Evolutionary conservation across 2,888 invertebrate species (phyloP).

Genomic region (Yponomeuta malinellus): DNA sequence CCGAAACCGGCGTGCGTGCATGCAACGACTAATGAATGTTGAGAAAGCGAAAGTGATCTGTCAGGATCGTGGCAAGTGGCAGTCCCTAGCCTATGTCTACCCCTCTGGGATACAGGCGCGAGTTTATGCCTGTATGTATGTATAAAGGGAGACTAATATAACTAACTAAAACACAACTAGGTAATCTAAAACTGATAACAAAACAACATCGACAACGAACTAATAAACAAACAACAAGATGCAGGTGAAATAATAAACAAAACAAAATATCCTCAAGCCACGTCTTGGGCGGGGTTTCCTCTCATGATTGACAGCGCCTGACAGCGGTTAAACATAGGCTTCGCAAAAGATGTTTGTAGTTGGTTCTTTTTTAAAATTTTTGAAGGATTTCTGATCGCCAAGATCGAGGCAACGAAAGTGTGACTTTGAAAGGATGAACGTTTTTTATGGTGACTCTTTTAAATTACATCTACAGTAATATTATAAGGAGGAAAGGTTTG

Average conservation of each 20-base stretch:
- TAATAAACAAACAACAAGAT: slow-evolving; percentile 19
- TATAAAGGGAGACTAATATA: too few relatives aligned
- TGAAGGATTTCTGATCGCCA: background rate
- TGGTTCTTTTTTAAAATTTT: background rate
- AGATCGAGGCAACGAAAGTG: background rate
- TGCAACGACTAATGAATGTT: too few relatives aligned
- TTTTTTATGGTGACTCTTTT: too few relatives aligned
- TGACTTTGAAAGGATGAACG: background rate
- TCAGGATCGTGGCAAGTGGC: too few relatives aligned
- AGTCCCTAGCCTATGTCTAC: too few relatives aligned
- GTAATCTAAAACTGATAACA: background rate
- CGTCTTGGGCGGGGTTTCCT: slow-evolving; percentile 35
- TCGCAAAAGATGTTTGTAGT: slow-evolving; percentile 41
- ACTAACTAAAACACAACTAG: too few relatives aligned
- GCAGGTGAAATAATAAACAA: slow-evolving; percentile 21
- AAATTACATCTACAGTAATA: too few relatives aligned
- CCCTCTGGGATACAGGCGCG: too few relatives aligned
- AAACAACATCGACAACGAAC: slow-evolving; percentile 1
- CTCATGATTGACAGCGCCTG: slow-evolving; percentile 62
- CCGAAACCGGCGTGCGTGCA: too few relatives aligned
- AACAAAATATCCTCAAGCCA: slow-evolving; percentile 24
- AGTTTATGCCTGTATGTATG: too few relatives aligned
- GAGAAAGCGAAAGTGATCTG: too few relatives aligned
- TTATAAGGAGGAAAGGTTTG: too few relatives aligned
- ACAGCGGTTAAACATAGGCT: slow-evolving; percentile 70